Percentiles rank a stretch among this genome's conserved stretches.
phyloP scores from a whole-genome alignment of 2,888 invertebrate species.

The Sphaerophoria rueppellii region DNA sequence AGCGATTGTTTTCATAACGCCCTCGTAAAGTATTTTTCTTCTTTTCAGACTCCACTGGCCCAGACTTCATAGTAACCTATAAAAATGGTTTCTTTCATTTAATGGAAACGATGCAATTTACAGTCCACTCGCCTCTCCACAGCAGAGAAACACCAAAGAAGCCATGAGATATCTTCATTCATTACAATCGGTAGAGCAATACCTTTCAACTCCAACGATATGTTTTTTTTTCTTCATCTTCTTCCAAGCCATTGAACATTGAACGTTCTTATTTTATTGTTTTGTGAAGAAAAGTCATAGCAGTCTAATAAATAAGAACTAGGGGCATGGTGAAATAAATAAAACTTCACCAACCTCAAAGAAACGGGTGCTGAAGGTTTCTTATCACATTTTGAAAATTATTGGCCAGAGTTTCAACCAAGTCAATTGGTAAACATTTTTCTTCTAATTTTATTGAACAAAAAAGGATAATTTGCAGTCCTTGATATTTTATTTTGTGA shows the following conservation, averaged over 20 bases:
- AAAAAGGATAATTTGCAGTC: no score
- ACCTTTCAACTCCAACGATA: constrained; percentile 10
- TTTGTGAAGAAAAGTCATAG: constrained; percentile 19
- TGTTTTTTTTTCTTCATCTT: background rate
- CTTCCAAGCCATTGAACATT: constrained; percentile 60
- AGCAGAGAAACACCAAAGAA: background rate
- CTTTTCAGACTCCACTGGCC: background rate
- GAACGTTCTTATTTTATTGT: background rate
- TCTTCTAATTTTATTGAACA: constrained; percentile 24
- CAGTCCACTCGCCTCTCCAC: constrained; percentile 37
- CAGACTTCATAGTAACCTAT: background rate
- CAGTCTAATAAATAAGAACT: constrained; percentile 38
- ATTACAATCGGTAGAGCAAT: background rate
- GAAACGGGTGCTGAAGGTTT: constrained; percentile 5
- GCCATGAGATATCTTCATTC: constrained; percentile 1
- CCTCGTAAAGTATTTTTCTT: constrained; percentile 1
- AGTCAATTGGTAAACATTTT: constrained; percentile 58
- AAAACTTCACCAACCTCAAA: background rate
- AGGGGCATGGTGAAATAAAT: constrained; percentile 52
- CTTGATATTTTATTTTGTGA: no score
- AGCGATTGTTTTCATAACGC: constrained; percentile 17
- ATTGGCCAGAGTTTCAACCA: background rate
- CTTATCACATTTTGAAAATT: constrained; percentile 8
- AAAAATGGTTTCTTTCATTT: constrained; percentile 61
- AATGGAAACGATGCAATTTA: constrained; percentile 55